These are phyloP conservation scores for Yasuhikotakia modesta DNA, from an alignment of 2,797 vertebrate genomes.

Conservation along the genomic window DNA sequence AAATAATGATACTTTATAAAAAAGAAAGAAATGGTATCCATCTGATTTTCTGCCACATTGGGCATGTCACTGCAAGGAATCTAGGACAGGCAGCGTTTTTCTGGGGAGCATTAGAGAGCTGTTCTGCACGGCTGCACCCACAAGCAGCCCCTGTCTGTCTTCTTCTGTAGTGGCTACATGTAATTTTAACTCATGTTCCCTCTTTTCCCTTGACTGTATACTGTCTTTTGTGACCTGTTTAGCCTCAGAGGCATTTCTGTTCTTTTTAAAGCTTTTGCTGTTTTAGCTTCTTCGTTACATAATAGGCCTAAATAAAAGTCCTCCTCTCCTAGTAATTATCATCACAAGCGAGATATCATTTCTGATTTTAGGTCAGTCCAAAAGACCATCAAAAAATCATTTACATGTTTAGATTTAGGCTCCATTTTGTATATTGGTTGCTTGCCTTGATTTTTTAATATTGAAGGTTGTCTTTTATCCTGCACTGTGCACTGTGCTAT, in stretches of 20 bases:
- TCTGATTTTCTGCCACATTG: slow-evolving; percentile 31
- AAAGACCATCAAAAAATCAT: background rate
- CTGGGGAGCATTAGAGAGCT: slow-evolving; percentile 19
- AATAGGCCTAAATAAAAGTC: slow-evolving; percentile 37
- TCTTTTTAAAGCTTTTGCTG: slow-evolving; percentile 34
- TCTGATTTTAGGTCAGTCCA: background rate
- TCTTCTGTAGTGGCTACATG: background rate
- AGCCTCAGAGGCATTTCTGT: slow-evolving; percentile 21
- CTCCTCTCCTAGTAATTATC: background rate
- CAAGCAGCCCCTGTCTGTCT: slow-evolving; percentile 17
- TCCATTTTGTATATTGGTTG: background rate
- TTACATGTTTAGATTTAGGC: background rate
- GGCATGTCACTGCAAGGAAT: slow-evolving; percentile 30
- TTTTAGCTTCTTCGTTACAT: slow-evolving; percentile 1
- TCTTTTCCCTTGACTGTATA: background rate
- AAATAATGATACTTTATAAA: background rate
- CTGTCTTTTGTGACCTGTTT: slow-evolving; percentile 5
- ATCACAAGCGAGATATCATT: background rate
- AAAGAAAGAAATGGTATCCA: slow-evolving; percentile 12
- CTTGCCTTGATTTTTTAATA: background rate
- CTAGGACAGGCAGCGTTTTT: slow-evolving; percentile 50
- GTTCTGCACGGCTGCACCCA: slow-evolving; percentile 37
- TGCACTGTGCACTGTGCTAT: too few species aligned
- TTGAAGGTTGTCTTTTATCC: background rate
- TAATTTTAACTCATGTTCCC: slow-evolving; percentile 2